phyloP scores from a whole-genome alignment of 2,113 vertebrate genomes.

The Chrysemys picta region DNA sequence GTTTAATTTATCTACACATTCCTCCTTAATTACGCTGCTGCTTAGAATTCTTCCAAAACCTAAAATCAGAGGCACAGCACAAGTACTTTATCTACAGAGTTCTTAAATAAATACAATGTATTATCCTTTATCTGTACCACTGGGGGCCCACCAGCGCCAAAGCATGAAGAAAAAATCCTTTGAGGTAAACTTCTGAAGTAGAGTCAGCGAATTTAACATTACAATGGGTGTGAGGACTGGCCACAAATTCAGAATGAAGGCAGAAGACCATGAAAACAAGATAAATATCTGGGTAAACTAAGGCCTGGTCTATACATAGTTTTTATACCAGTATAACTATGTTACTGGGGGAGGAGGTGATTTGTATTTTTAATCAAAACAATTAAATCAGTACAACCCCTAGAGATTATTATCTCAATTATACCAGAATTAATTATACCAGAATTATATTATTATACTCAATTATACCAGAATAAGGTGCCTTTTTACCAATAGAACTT shows the following conservation, averaged over 20 bases:
- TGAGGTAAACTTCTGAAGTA: neutral
- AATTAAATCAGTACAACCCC: neutral
- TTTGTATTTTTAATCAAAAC: neutral
- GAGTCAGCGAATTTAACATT: neutral
- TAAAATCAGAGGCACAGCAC: neutral
- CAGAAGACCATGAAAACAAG: neutral
- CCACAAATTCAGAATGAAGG: neutral
- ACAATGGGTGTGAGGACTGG: rapidly evolving
- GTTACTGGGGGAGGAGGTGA: neutral
- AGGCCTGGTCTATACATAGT: neutral
- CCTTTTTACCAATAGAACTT: neutral
- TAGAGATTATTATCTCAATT: neutral
- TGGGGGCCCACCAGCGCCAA: neutral
- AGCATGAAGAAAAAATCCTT: neutral
- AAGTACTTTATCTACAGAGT: neutral
- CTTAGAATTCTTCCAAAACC: neutral
- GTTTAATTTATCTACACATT: neutral
- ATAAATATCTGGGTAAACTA: neutral
- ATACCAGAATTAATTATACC: neutral
- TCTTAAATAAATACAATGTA: neutral
- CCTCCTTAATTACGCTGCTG: neutral
- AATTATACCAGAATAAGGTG: neutral
- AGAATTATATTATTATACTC: too few species aligned
- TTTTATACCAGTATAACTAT: neutral
- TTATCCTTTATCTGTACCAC: neutral